Conservation (phyloP, 2,888 invertebrate genomes). For the Morpho achilles region DNA sequence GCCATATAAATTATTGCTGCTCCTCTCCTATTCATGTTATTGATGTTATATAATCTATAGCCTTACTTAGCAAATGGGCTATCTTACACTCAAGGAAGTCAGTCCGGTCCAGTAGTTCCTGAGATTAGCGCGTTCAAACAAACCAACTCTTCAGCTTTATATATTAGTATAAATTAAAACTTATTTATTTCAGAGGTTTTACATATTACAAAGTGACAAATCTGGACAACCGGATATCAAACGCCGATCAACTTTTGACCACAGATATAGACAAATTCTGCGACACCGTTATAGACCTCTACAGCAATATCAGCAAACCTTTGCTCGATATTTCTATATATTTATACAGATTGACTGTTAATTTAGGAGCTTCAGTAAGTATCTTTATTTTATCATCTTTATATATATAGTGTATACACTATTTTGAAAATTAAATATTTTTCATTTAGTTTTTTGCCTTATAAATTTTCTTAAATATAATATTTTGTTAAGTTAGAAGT, state of each 20-base stretch:
- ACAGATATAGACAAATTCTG: constrained; percentile 99
- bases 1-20: too few species aligned
- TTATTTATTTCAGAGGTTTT: constrained; percentile 83
- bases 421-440: too few species aligned
- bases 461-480: too few species aligned
- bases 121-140: too few species aligned
- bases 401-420: neutral
- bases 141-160: too few species aligned
- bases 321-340: constrained; percentile 96
- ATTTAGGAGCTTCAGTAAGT: constrained; percentile 88
- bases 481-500: too few species aligned
- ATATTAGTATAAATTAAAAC: neutral
- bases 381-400: neutral
- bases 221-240: constrained; percentile 95
- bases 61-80: too few species aligned
- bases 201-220: constrained; percentile 98
- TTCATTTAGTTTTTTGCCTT: too few species aligned
- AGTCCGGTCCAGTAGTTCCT: too few species aligned
- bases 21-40: too few species aligned
- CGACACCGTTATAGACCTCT: constrained; percentile 95
- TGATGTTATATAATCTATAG: too few species aligned
- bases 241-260: constrained; percentile 96
- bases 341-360: constrained; percentile 91
- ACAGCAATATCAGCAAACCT: constrained; percentile 98
- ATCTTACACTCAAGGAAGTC: too few species aligned